Evolutionary conservation across 2,797 vertebrate species (phyloP).

Genomic region (Tragelaphus eurycerus): DNA sequence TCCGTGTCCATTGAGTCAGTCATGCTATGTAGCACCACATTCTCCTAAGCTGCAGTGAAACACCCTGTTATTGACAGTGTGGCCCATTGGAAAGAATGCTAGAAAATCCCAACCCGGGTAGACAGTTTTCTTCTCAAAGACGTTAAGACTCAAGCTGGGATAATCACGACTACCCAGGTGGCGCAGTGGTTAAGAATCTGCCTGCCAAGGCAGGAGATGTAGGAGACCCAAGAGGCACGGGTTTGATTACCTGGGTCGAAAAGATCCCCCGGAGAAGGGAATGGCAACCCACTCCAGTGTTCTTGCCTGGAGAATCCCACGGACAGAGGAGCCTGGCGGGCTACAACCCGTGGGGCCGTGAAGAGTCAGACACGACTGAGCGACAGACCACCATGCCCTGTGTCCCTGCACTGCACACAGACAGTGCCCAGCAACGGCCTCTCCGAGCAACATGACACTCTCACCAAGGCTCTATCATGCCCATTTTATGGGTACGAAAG

Average conservation of each 20-base stretch:
- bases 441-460: fast-evolving
- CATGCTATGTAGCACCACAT: not conserved
- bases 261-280: not conserved
- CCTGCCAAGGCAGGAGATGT: not conserved
- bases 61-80: not conserved
- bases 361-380: not conserved
- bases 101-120: not conserved
- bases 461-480: fast-evolving
- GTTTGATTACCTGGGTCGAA: not conserved
- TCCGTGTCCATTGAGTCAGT: not conserved
- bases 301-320: not conserved
- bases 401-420: too few species aligned
- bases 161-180: not conserved
- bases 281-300: not conserved
- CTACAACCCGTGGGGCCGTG: fast-evolving
- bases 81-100: not conserved
- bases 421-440: fast-evolving
- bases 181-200: not conserved
- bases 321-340: not conserved
- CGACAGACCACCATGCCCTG: fast-evolving
- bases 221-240: not conserved
- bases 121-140: not conserved
- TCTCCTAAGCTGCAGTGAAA: not conserved
- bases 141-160: not conserved
- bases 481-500: not conserved